These are phyloP conservation scores for Dasyprocta punctata DNA, from an alignment of 2,113 vertebrate genomes.

Conservation along the genomic window DNA sequence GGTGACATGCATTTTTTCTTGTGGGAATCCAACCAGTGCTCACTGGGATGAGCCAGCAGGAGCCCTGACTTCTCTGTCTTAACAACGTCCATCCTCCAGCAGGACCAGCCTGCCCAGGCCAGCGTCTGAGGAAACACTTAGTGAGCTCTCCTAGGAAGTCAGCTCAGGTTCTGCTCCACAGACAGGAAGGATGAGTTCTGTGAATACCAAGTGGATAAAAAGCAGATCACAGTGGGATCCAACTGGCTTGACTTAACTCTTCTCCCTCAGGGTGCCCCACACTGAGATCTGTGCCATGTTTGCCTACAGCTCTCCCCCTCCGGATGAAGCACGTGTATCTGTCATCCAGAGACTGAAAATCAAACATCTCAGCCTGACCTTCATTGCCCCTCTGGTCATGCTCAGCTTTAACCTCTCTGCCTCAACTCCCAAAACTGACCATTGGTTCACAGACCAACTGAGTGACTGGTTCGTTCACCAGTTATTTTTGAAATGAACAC, in stretches of 20 bases:
- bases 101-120: background rate
- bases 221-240: background rate
- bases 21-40: background rate
- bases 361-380: background rate
- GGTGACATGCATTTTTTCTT: background rate
- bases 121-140: background rate
- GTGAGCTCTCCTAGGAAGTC: background rate
- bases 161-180: background rate
- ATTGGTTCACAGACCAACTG: background rate
- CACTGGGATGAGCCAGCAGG: background rate
- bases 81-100: background rate
- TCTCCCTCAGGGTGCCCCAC: background rate
- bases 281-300: background rate
- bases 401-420: background rate
- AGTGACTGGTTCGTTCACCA: background rate
- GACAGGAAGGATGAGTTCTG: background rate
- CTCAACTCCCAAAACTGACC: background rate
- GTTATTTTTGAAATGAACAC: background rate
- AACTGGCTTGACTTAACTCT: background rate
- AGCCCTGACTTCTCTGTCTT: background rate
- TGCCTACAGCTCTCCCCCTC: background rate
- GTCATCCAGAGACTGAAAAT: background rate
- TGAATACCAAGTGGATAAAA: background rate
- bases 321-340: background rate
- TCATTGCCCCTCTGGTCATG: background rate